Base-by-base conservation (phyloP, 2,113 vertebrate species). In the Chloropsis cyanopogon region DNA sequence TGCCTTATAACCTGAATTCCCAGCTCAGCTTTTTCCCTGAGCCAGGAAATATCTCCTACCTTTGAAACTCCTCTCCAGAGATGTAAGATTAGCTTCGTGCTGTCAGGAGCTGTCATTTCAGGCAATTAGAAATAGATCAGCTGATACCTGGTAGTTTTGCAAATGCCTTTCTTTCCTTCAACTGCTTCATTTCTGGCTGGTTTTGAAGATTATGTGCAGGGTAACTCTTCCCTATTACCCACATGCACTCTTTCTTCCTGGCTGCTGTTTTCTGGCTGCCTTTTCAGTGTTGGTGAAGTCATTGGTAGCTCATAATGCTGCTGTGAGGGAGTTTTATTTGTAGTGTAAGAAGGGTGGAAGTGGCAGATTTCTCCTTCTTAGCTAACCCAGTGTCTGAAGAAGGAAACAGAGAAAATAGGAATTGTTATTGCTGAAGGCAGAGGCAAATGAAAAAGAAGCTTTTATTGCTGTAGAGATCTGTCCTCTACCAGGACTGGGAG, bases 41-140 rank as follows among this genome's bases (percentile, higher is more conserved):
- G 57, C 39, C n/a, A 60, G 79, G 82, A 90, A 81, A 86, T 87
- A 57, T 81, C 88, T 50, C 49, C 33, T 50, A 81, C 80, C 82
- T 93, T 42, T 37, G 72, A 91, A 94, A 87, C 60, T 65, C 31
- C 78, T 83, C 92, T 63, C 9, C 4, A 82, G 92, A 97, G 68
- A 94, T 83, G 66, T 41, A 72, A 92, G 85, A 81, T 80, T 28
- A 88, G 61, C 59, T 83, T 65, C 82, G 9, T 68, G 50, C 93
- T 86, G 65, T 91, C 70, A 77, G 69, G 85, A 84, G 68, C 85
- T 93, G 82, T 94, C 94, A 81, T 91, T 96, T 90, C 44, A 22
- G 59, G 73, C 57, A 86, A 82, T 96, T 90, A 86, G 90, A 92
- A 86, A 35, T 66, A 76, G 42, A 61, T 93, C 88, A 65, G 42